Evolutionary conservation across 2,113 vertebrate species (phyloP).

Genomic region (Pycnonotus jocosus): DNA sequence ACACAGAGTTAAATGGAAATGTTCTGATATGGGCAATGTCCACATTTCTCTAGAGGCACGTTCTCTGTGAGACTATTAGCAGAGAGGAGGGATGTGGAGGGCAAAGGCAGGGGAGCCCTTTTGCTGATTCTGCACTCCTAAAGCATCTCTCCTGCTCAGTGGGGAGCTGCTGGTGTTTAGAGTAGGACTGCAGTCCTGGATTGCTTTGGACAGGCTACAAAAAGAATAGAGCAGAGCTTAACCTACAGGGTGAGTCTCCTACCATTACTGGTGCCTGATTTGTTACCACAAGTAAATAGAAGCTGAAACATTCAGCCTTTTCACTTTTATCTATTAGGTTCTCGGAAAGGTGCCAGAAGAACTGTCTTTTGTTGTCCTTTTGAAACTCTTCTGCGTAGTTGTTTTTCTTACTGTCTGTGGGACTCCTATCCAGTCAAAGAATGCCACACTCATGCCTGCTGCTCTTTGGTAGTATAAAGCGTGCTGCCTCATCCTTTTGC

Average conservation of each 20-base stretch:
- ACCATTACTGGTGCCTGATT: background rate
- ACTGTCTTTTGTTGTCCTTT: background rate
- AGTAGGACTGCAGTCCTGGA: background rate
- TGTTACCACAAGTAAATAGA: constrained; percentile 17
- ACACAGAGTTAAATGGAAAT: background rate
- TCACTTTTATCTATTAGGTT: background rate
- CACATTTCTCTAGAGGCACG: background rate
- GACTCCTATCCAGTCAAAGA: background rate
- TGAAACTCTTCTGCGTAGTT: background rate
- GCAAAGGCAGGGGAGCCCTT: background rate
- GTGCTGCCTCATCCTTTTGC: background rate
- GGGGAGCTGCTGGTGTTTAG: constrained; percentile 22
- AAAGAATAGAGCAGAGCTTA: background rate
- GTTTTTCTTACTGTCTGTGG: background rate
- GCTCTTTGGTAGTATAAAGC: background rate
- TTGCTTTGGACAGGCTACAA: constrained; percentile 42
- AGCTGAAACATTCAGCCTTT: background rate
- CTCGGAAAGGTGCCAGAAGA: background rate
- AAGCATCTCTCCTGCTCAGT: background rate
- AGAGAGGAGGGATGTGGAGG: background rate
- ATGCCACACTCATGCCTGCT: background rate
- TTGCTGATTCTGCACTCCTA: constrained; percentile 10
- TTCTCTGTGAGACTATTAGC: background rate
- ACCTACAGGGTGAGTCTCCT: background rate
- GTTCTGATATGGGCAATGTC: background rate